Percentiles rank a stretch among this genome's conserved stretches.
Evolutionary conservation across 2,888 invertebrate genomes (phyloP).

Genomic region (Eupelmus urozonus): DNA sequence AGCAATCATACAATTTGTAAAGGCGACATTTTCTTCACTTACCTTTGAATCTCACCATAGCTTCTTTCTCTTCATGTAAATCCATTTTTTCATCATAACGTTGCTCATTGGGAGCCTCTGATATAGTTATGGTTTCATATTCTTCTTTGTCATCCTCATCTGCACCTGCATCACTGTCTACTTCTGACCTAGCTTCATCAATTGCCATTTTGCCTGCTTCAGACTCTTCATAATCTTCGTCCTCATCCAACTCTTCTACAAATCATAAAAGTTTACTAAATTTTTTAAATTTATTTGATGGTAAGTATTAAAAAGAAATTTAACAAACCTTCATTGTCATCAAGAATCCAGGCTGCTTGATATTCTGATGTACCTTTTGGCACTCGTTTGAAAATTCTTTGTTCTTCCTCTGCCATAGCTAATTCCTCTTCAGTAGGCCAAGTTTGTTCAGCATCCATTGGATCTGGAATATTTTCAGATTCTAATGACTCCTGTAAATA

Average conservation of each 20-base stretch:
- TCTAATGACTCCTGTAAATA: constrained; percentile 82
- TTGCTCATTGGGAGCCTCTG: constrained; percentile 74
- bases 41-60: constrained; percentile 85
- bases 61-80: constrained; percentile 87
- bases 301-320: constrained; percentile 30
- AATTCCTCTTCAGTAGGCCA: constrained; percentile 97
- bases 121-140: constrained; percentile 81
- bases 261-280: constrained; percentile 33
- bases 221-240: constrained; percentile 78
- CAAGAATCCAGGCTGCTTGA: constrained; percentile 96
- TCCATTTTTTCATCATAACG: constrained; percentile 81
- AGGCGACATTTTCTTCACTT: constrained; percentile 46
- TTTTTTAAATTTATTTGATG: constrained; percentile 4
- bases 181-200: constrained; percentile 69
- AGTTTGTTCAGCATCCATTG: constrained; percentile 97
- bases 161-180: constrained; percentile 72
- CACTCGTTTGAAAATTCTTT: constrained; percentile 86
- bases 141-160: constrained; percentile 82
- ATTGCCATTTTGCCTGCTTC: constrained; percentile 75
- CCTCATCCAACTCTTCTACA: constrained; percentile 70
- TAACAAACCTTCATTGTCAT: constrained; percentile 80
- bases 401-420: constrained; percentile 82
- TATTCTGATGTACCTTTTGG: constrained; percentile 98
- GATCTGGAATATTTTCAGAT: constrained; percentile 90
- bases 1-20: no score